These are phyloP conservation scores for Plecotus auritus DNA, from an alignment of 2,113 vertebrate species.

Conservation along the genomic window DNA sequence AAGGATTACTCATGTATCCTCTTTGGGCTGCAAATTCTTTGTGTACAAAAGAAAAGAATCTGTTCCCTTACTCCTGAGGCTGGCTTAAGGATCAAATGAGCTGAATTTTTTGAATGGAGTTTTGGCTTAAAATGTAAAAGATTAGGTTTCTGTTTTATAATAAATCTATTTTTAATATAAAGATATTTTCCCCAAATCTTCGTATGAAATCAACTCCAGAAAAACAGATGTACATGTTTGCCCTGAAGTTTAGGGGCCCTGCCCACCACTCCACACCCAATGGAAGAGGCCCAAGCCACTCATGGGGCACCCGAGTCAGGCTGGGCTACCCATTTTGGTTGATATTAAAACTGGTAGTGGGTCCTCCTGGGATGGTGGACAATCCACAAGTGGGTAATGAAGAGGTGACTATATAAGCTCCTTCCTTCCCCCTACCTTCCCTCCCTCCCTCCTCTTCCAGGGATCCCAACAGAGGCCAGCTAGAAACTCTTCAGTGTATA, in stretches of 20 bases:
- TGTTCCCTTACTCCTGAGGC: neutral
- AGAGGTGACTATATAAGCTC: neutral
- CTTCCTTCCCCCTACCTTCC: neutral
- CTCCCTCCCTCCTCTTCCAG: neutral
- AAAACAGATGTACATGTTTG: neutral
- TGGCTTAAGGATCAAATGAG: conserved; percentile 19
- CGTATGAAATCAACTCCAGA: conserved; percentile 17
- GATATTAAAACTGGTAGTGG: neutral
- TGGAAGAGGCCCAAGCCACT: neutral
- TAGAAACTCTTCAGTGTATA: conserved; percentile 71
- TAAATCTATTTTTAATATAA: conserved; percentile 48
- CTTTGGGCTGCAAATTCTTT: neutral
- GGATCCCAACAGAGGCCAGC: neutral
- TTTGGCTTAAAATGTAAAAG: conserved; percentile 13
- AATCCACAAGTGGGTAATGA: neutral
- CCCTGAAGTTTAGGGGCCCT: neutral
- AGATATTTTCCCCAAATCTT: neutral
- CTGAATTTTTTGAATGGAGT: neutral
- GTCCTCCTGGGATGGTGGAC: neutral
- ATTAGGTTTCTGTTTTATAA: conserved; percentile 18
- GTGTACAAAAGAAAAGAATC: neutral
- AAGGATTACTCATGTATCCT: neutral
- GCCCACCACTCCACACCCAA: neutral
- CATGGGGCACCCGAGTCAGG: neutral
- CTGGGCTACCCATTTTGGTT: neutral